phyloP scores from a whole-genome alignment of 1,140 invertebrate genomes.

The Pseudachorutes palmiensis region DNA sequence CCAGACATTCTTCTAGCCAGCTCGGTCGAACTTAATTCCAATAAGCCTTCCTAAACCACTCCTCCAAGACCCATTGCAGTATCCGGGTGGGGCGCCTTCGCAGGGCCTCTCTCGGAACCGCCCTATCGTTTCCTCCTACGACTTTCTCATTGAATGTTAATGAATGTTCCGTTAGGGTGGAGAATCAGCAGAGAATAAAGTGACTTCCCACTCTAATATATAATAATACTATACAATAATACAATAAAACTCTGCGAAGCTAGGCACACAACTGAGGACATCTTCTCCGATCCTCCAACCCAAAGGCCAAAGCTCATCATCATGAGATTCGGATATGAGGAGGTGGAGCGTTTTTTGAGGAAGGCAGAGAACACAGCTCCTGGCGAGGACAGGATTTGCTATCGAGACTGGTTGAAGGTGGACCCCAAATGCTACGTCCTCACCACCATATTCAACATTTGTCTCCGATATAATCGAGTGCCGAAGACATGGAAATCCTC shows the following conservation, averaged over 20 bases:
- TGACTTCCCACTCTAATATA: too few species aligned
- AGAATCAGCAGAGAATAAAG: too few species aligned
- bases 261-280: too few species aligned
- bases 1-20: background rate
- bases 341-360: slow-evolving; percentile 9
- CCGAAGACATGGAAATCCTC: slow-evolving; percentile 36
- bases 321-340: slow-evolving; percentile 18
- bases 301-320: background rate
- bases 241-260: too few species aligned
- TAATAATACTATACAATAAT: too few species aligned
- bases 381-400: slow-evolving; percentile 33
- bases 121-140: too few species aligned
- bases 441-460: slow-evolving; percentile 23
- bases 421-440: slow-evolving; percentile 26
- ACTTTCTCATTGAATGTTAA: too few species aligned
- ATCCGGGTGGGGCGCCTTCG: too few species aligned
- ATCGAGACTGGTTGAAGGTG: slow-evolving; percentile 15
- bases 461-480: slow-evolving; percentile 13
- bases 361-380: slow-evolving; percentile 38
- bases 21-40: background rate
- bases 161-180: too few species aligned
- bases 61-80: too few species aligned
- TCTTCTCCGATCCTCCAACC: background rate
- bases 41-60: too few species aligned
- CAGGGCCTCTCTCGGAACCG: too few species aligned